phyloP scores from a whole-genome alignment of 2,113 vertebrate genomes.

The Calyptomena viridis region DNA sequence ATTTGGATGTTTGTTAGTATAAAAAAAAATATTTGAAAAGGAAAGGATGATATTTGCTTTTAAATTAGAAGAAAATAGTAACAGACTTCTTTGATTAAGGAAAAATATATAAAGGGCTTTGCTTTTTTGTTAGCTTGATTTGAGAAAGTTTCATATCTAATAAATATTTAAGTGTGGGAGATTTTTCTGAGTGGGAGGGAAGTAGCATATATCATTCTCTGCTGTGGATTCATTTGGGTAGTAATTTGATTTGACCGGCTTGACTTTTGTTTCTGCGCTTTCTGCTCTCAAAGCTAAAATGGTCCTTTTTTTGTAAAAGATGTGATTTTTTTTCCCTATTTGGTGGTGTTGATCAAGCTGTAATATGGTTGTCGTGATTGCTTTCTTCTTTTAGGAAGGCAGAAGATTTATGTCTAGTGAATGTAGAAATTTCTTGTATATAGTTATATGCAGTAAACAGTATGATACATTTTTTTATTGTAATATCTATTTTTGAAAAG shows the following conservation, averaged over 20 bases:
- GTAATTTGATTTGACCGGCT: background rate
- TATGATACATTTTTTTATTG: conserved; percentile 27
- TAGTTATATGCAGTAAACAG: conserved; percentile 31
- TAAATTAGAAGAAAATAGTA: conserved; percentile 5
- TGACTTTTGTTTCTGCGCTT: background rate
- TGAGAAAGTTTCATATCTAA: background rate
- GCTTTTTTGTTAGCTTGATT: background rate
- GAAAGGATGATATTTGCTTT: background rate
- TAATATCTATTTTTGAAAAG: conserved; percentile 12
- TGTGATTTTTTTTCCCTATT: background rate
- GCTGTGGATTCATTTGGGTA: background rate
- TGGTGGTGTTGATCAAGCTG: background rate
- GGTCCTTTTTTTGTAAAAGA: background rate
- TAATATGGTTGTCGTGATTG: background rate
- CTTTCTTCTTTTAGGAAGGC: background rate
- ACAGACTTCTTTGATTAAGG: background rate
- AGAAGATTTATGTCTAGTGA: background rate
- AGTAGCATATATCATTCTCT: background rate
- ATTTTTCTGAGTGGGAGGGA: background rate
- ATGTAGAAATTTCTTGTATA: conserved; percentile 20
- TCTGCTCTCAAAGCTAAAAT: background rate
- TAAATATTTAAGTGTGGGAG: background rate
- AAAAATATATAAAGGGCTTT: background rate
- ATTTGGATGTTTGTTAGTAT: background rate
- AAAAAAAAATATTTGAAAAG: background rate